Conservation (phyloP, 2,113 vertebrate species). For the Fregata magnificens region DNA sequence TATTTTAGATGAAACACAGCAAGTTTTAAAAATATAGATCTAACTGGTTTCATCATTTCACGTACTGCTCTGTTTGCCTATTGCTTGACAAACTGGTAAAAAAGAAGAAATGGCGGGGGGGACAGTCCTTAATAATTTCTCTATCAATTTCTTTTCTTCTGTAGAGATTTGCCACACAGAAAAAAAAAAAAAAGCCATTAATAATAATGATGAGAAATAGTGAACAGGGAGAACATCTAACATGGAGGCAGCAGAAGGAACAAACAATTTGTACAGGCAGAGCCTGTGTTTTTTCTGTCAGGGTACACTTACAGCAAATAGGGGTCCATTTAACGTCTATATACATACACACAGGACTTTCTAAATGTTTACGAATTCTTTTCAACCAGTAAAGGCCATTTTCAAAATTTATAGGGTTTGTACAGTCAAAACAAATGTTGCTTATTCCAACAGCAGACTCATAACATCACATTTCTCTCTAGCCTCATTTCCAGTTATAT, state of each 20-base stretch:
- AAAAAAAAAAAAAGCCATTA: neutral
- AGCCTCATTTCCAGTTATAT: neutral
- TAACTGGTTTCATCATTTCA: neutral
- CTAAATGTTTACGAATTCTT: neutral
- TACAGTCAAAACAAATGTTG: neutral
- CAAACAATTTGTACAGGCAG: neutral
- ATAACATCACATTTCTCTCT: neutral
- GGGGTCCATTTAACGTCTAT: neutral
- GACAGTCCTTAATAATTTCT: neutral
- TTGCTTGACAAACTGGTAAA: neutral
- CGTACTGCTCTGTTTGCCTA: neutral
- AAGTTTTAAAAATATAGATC: neutral
- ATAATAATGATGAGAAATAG: neutral
- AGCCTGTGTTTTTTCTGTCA: neutral
- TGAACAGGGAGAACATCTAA: neutral
- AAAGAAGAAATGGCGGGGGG: neutral
- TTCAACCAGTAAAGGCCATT: neutral
- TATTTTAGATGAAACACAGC: neutral
- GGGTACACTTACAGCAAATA: neutral
- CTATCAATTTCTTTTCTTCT: too few species aligned
- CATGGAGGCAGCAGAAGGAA: neutral
- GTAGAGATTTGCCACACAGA: neutral
- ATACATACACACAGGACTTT: neutral
- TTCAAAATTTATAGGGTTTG: neutral
- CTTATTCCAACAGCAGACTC: neutral